Evolutionary conservation across 2,113 vertebrate genomes (phyloP), one percentile per base, ranked within the genome.

Genomic region (Oostethus manadensis): DNA sequence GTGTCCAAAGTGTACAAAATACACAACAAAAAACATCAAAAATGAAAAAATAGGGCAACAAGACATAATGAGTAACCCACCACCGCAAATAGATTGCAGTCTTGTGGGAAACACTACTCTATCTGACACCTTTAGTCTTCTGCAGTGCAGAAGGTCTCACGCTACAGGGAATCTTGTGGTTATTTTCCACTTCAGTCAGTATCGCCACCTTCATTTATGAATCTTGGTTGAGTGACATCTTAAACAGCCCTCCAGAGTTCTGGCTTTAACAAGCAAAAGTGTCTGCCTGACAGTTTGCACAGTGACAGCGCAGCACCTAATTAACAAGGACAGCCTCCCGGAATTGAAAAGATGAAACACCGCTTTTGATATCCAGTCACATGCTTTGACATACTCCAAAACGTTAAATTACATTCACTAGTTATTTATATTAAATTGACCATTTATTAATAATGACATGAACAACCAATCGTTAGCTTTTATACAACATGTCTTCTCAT

Each of bases 261-360:
- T 42, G 20, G 22, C 47, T 67, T 58, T 66, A 64, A 74, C 23
- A 5, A 72, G 62, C 48, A 58, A 35, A 57, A 55, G 43, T 48
- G 20, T 62, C 59, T 16, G 14, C 48, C 46, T 40, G 44, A 43
- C 15, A 72, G 45, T 22, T 10, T 45, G 50, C 38, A 26, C 26
- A 21, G 10, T 62, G 55, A 50, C 15, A 45, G 55, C 73, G 57
- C 20, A 14, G 4, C 42, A 50, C 51, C 54, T 55, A 46, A 56
- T 81, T 58, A 70, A 61, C 13, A 16, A 61, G 15, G 56, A 59
- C 61, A 49, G 1, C 23, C 17, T 20, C 33, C 64, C 47, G 40
- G 11, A 56, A 57, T 55, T 62, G 10, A 51, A 58, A 67, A 76
- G 66, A 57, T 72, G 66, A 72, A 72, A 55, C 38, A 22, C 44